Base-by-base conservation (phyloP, 2,888 invertebrate genomes). In the Falcaria lacertinaria region DNA sequence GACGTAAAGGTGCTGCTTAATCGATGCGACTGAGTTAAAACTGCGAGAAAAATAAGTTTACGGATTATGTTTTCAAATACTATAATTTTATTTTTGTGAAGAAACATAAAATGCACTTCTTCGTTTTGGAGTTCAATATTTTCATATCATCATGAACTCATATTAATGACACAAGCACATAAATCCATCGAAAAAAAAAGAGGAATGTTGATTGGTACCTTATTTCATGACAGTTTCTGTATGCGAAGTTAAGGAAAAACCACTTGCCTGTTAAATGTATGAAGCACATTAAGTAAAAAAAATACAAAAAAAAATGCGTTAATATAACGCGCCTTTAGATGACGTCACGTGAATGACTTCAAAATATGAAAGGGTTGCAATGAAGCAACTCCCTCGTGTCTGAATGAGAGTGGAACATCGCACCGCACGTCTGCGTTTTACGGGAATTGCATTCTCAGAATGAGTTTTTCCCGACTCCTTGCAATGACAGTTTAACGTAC, bases 361-460 rank as follows among this genome's bases (percentile, higher is more conserved):
- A 17, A 35, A 35, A 35, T 19, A 35, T 17, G 35, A 16, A 35
- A 35, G 17, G 35, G 19, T 11, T 17, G 19, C 17, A 17, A 28
- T 28, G 28, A 28, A 28, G 28, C 28, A 28, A 11, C 11, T 28
- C 19, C 19, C 11, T 11, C 28, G 11, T 7, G 3, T 11, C 11
- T 28, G 11, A 11, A 28, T 28, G 11, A 28, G 28, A 28, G 28
- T 28, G 28, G 28, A 28, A 28, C 28, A 28, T 28, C 11, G 11
- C 11, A 28, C 28, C 28, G 28, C 28, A 28, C 28, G 28, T 28
- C 28, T 28, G 28, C 61, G 70, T 80, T 81, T 83, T 75, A 80
- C 79, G 68, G 71, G 70, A 76, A 83, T 81, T 81, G 79, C 80
- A 74, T 70, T 58, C 54, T 58, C 47, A 70, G 69, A 68, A 67